Evolutionary conservation across 2,888 invertebrate species (phyloP), one percentile per base, ranked within the genome.

Genomic region (Papilio elwesi): DNA sequence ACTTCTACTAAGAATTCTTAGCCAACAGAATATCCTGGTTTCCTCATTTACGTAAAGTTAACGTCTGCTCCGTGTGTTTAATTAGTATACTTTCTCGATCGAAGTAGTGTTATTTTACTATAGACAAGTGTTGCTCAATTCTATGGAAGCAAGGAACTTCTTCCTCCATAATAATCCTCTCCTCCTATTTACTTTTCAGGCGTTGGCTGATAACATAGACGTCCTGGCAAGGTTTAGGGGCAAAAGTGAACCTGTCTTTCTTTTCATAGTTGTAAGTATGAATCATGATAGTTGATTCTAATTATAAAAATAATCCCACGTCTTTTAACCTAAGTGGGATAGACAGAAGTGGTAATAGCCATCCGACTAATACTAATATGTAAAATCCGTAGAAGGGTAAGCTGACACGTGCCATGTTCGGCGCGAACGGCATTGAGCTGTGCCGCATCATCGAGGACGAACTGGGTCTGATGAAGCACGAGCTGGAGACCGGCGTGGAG

Each of bases 231-330:
- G 95, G 76, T 97, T 96, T 84, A 92, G 94, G 71, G 91, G 94
- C 12, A 95, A 91, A 77, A 96, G 96, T 84, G 96, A 97, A 84
- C 97, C 97, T 0, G 94, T 94, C 0, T 97, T 96, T 90, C 93
- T 97, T 76, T 96, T 96, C 78, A 94, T 96, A 16, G 81, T 94
- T 93, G 94, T 92, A 80, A 79, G 71, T 78, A 70, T 70, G 62
- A 38, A 51, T 71, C 64, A n/a, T 26, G 16, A 57, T 12, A 57
- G 12, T 36, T 57, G 0, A 11, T 11, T 15, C n/a, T 15, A 15
- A 9, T 16, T 16, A 11, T 11, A 43, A 43, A 43, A 43, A n/a
- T n/a, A n/a, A n/a, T n/a, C n/a, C n/a, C n/a, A n/a, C n/a, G n/a
- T n/a, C n/a, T n/a, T n/a, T n/a, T n/a, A n/a, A 26, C 26, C 43